A percentile compares a stretch with the other conserved stretches of the same genome.
phyloP scores from a whole-genome alignment of 2,113 vertebrate species.

The Petrocephalus microphthalmus region DNA sequence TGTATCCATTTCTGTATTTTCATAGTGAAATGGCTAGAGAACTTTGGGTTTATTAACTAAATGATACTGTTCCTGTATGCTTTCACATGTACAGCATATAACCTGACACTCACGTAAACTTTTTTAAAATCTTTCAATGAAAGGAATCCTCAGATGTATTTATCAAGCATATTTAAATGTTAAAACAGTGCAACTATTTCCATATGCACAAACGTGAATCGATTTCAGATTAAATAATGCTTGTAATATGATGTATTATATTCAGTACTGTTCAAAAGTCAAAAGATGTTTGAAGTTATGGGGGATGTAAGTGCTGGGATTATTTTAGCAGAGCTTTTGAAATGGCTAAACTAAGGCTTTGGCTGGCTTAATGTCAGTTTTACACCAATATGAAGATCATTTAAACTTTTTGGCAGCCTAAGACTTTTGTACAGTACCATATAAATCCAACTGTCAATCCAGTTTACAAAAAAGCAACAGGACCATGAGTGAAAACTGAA shows the following conservation, averaged over 20 bases:
- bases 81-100: background rate
- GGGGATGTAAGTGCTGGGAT: no score
- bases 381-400: no score
- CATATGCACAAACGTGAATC: background rate
- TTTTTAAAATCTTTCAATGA: background rate
- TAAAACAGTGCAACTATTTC: background rate
- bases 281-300: no score
- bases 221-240: background rate
- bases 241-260: no score
- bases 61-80: background rate
- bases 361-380: no score
- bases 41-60: no score
- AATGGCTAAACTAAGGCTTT: no score
- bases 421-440: no score
- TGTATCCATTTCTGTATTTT: background rate
- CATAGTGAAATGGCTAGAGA: background rate
- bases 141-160: background rate
- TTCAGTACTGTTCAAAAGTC: no score
- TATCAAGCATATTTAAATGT: background rate
- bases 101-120: background rate
- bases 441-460: background rate
- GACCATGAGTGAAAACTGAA: background rate
- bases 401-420: no score
- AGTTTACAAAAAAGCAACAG: background rate
- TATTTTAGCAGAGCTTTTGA: no score